Percentiles rank a stretch among this genome's conserved stretches.
Conservation (phyloP, 2,888 invertebrate genomes). For the Cheilosia impressa region DNA sequence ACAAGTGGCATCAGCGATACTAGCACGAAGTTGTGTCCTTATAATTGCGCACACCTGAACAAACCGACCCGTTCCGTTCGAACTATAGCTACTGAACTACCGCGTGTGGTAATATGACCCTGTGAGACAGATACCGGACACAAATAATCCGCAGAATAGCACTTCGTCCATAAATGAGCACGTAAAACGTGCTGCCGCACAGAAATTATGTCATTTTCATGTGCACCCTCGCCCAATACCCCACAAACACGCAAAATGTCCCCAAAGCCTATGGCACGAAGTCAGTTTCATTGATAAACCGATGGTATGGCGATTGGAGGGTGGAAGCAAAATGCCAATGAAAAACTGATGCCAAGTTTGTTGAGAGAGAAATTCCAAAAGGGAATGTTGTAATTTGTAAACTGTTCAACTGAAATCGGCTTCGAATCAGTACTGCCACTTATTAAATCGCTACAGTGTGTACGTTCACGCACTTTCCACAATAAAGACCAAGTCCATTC, state of each 20-base stretch:
- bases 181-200: slow-evolving; percentile 36
- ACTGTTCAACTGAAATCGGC: neutral
- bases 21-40: neutral
- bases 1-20: neutral
- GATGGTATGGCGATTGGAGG: neutral
- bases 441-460: no score
- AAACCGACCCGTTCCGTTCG: slow-evolving; percentile 12
- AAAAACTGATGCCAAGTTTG: slow-evolving; percentile 11
- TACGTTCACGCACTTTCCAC: no score
- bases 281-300: slow-evolving; percentile 4
- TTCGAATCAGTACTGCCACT: no score
- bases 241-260: slow-evolving; percentile 34
- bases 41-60: neutral
- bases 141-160: slow-evolving; percentile 62
- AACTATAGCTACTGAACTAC: slow-evolving; percentile 43
- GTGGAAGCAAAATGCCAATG: neutral
- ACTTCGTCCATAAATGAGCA: slow-evolving; percentile 31
- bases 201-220: slow-evolving; percentile 55
- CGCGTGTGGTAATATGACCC: slow-evolving; percentile 53
- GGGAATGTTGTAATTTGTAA: neutral
- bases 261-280: neutral
- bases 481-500: no score
- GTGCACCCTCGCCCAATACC: slow-evolving; percentile 35
- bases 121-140: slow-evolving; percentile 52
- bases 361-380: neutral